Conservation (phyloP, 1,140 invertebrate genomes). For the Chlorops oryzae region DNA sequence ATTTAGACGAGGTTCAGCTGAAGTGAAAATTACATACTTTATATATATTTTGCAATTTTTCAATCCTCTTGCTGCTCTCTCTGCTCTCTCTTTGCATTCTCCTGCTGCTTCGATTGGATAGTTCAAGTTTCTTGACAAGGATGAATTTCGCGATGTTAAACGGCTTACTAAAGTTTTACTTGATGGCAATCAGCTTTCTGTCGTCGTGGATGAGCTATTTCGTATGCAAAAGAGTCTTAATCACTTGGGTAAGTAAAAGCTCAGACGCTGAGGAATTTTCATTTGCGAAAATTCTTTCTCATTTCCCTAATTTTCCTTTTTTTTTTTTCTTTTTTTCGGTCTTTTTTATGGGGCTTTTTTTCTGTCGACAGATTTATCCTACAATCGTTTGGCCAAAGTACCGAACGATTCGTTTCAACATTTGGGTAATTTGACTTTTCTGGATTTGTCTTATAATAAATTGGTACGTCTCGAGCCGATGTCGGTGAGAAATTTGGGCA, state of each 20-base stretch:
- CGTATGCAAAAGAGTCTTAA: slow-evolving; percentile 56
- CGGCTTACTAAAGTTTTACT: slow-evolving; percentile 61
- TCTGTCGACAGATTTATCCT: slow-evolving; percentile 53
- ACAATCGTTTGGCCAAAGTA: slow-evolving; percentile 67
- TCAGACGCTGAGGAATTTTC: background rate
- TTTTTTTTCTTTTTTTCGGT: slow-evolving; percentile 8
- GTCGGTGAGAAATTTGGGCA: slow-evolving; percentile 49
- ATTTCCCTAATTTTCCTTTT: background rate
- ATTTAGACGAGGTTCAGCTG: too few relatives aligned
- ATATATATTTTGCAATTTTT: slow-evolving; percentile 8
- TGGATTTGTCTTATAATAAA: slow-evolving; percentile 71
- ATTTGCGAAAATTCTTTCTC: background rate
- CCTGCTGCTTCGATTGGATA: slow-evolving; percentile 37
- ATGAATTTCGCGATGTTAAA: slow-evolving; percentile 65
- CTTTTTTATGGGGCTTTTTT: slow-evolving; percentile 2
- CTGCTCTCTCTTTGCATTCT: slow-evolving; percentile 6
- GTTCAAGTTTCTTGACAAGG: slow-evolving; percentile 68
- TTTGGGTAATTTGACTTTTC: slow-evolving; percentile 56
- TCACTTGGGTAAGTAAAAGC: slow-evolving; percentile 34
- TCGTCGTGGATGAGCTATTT: slow-evolving; percentile 68
- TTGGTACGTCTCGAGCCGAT: slow-evolving; percentile 60
- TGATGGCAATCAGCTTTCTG: slow-evolving; percentile 71
- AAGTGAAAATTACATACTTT: too few relatives aligned
- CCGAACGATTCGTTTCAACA: slow-evolving; percentile 64
- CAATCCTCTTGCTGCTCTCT: background rate